Evolutionary conservation across 2,797 vertebrate species (phyloP).

Genomic region (Semotilus atromaculatus): DNA sequence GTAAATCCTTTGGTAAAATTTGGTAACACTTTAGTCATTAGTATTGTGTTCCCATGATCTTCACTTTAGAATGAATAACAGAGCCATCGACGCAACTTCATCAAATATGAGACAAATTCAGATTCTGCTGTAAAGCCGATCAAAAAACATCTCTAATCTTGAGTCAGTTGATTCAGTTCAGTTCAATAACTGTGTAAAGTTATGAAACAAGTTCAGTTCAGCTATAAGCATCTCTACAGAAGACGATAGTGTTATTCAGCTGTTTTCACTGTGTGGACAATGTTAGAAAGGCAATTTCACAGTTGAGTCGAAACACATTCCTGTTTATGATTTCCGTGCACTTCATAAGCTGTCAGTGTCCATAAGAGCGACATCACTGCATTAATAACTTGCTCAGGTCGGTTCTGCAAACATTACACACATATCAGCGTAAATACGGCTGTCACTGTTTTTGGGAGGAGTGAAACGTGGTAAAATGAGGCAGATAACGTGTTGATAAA

Average conservation of each 20-base stretch:
- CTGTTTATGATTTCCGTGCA: no score
- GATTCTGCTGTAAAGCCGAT: not conserved
- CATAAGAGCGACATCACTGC: not conserved
- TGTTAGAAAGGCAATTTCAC: not conserved
- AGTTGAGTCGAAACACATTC: no score
- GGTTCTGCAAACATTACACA: not conserved
- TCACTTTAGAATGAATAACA: no score
- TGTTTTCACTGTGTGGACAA: not conserved
- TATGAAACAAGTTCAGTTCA: no score
- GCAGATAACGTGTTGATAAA: not conserved
- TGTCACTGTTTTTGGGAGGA: not conserved
- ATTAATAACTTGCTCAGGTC: not conserved
- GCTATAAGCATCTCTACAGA: no score
- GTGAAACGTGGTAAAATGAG: not conserved
- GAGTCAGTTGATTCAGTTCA: no score
- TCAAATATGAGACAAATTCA: not conserved
- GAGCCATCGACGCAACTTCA: not conserved
- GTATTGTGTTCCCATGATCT: no score
- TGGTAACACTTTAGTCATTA: no score
- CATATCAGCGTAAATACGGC: not conserved
- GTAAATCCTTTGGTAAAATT: no score
- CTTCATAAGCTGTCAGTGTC: not conserved
- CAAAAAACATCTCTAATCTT: no score
- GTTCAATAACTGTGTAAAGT: no score
- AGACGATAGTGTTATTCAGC: not conserved